Evolutionary conservation across 2,113 vertebrate species (phyloP), one percentile per base, ranked within the genome.

Genomic region (Thomomys bottae): DNA sequence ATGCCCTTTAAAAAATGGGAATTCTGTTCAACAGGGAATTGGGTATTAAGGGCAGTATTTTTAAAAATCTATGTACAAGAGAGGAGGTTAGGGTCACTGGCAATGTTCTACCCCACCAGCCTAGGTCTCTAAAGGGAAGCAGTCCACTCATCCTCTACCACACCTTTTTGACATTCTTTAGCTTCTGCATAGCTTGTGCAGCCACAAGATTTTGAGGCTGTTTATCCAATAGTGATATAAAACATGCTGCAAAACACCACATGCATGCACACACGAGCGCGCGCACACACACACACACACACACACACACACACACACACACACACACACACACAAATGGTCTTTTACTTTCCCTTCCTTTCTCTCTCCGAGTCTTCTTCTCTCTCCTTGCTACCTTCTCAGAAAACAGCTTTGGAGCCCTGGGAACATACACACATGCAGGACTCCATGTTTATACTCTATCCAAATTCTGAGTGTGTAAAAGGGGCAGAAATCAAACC

Each of bases 11-110:
- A 94, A 93, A 92, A 90, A 75, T 84, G 40, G 81, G 75, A 91
- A 77, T 86, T 96, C 89, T 88, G 32, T 76, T 83, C 81, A 72
- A 89, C 90, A 95, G 90, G 0, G 1, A 95, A 73, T 61, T 87
- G 32, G 42, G 94, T 72, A 92, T 21, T 67, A 63, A 72, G 95
- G 61, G 61, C 88, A 94, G 79, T 73, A 95, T 94, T 92, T 94
- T 92, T 92, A 88, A 84, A 97, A 97, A 96, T 84, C 49, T 72
- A 80, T 70, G 61, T 92, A 80, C 38, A 89, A 94, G 95, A 80
- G 68, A 90, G 57, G 49, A 63, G 59, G 34, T n/a, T 45, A 87
- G 71, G 95, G 82, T 91, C 85, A 92, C 1, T 8, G 40, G 49
- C 93, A 45, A 81, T 96, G 86, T 93, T 83, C 23, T 28, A 93